These are phyloP conservation scores for Nasua narica DNA, from an alignment of 2,797 vertebrate species.

Conservation along the genomic window DNA sequence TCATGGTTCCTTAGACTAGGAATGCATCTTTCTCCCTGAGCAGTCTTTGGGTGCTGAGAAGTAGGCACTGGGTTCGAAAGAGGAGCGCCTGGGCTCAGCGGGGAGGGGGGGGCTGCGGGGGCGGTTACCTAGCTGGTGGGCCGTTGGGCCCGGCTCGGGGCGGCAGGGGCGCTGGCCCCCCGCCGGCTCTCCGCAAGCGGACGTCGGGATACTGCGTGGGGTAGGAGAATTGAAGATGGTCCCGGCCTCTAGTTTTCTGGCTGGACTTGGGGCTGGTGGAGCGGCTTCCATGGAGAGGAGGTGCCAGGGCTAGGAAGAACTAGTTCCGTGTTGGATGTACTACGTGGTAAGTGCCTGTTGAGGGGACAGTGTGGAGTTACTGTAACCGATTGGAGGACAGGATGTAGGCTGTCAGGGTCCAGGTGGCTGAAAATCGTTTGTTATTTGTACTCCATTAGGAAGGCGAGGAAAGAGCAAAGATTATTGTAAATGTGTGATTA, in stretches of 20 bases:
- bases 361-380: rapidly evolving
- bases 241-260: background rate
- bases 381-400: background rate
- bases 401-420: rapidly evolving
- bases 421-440: background rate
- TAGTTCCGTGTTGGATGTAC: rapidly evolving
- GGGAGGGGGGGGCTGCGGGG: background rate
- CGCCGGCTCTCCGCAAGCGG: background rate
- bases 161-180: background rate
- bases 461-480: background rate
- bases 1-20: too few species aligned
- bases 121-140: rapidly evolving
- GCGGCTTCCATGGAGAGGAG: background rate
- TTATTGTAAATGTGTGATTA: rapidly evolving
- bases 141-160: background rate
- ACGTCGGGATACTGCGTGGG: background rate
- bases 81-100: rapidly evolving
- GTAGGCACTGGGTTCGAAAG: background rate
- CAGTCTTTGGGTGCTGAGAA: background rate
- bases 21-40: background rate
- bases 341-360: rapidly evolving
- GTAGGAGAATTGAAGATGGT: background rate
- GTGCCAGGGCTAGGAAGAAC: background rate
- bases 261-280: background rate
- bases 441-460: background rate